Base-by-base conservation (phyloP, 2,113 vertebrate genomes). In the Eolophus roseicapilla region DNA sequence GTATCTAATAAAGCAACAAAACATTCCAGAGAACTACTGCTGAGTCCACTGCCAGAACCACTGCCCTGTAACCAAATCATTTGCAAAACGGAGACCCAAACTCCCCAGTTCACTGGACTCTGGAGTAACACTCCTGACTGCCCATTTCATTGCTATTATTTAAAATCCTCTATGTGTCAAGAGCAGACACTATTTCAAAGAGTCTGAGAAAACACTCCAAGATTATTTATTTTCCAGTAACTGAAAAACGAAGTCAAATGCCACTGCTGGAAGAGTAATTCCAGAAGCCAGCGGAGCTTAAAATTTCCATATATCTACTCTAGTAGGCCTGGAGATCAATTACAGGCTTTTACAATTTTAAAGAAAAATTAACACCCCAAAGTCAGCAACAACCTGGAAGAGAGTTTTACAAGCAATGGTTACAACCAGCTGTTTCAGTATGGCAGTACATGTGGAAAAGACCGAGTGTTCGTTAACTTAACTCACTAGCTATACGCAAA, bases 401-500 rank as follows among this genome's bases (percentile, higher is more conserved):
- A 27, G 23, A 28, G 5, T 12, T 71, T 47, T 8, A 31, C 23
- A 75, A 78, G 11, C 23, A 59, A 23, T 0, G 1, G 5, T 13
- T 33, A 37, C 41, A 57, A 24, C 10, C 23, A 23, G 18, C 25
- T 4, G 5, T 6, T 37, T 52, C 27, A 19, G 24, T 6, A 7
- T 3, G 39, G 39, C 37, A 41, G 44, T 0, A 39, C 9, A 9
- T 0, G 2, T 9, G 11, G 23, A 37, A 4, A 73, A 68, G 43
- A 13, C 2, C 0, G 4, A 55, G 5, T 0, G 0, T 33, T 8
- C 47, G 5, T 24, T 82, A 39, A 71, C 9, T 5, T 46, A 50
- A 37, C 4, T 27, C 28, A 31, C 11, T 50, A 4, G 10, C 7
- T 9, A 10, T 39, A 50, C 0, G 3, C 2, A 27, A 67, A 3